phyloP scores from a whole-genome alignment of 2,888 invertebrate genomes.

The Timandra comae region DNA sequence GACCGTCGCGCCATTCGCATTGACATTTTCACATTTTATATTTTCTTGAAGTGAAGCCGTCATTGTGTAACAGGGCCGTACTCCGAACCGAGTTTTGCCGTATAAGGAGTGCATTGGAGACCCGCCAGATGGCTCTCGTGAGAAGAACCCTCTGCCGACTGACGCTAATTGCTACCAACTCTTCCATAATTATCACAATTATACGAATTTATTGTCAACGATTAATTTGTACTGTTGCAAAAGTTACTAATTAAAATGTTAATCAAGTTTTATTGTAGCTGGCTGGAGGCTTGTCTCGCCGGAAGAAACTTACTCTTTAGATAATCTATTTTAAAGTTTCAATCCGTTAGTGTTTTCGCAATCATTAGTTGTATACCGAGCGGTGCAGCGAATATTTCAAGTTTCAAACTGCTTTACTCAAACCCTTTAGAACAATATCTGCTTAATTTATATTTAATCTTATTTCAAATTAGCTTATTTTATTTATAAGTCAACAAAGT shows the following conservation, averaged over 20 bases:
- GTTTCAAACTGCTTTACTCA: too few relatives aligned
- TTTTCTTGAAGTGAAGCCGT: conserved; percentile 19
- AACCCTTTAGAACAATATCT: too few relatives aligned
- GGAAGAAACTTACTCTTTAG: too few relatives aligned
- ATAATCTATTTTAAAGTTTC: too few relatives aligned
- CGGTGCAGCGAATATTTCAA: too few relatives aligned
- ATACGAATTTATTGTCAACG: conserved; percentile 41
- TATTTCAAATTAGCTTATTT: too few relatives aligned
- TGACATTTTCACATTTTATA: conserved; percentile 15
- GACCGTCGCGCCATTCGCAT: background rate
- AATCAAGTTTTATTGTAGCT: too few relatives aligned
- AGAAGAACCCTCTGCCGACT: conserved; percentile 57
- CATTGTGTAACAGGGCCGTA: conserved; percentile 32
- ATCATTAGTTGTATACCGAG: too few relatives aligned
- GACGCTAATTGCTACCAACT: conserved; percentile 71
- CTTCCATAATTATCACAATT: conserved; percentile 62
- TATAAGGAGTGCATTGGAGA: conserved; percentile 59
- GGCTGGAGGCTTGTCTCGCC: too few relatives aligned
- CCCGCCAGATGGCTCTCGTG: conserved; percentile 65
- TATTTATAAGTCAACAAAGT: too few relatives aligned
- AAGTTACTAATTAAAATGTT: conserved; percentile 14
- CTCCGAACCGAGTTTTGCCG: conserved; percentile 31
- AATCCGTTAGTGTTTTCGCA: too few relatives aligned
- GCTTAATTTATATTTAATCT: too few relatives aligned
- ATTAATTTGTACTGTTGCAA: conserved; percentile 27